A percentile compares a stretch with the other conserved stretches of the same genome.
Conservation (phyloP, 2,888 invertebrate species). For the Dastarcus helophoroides region DNA sequence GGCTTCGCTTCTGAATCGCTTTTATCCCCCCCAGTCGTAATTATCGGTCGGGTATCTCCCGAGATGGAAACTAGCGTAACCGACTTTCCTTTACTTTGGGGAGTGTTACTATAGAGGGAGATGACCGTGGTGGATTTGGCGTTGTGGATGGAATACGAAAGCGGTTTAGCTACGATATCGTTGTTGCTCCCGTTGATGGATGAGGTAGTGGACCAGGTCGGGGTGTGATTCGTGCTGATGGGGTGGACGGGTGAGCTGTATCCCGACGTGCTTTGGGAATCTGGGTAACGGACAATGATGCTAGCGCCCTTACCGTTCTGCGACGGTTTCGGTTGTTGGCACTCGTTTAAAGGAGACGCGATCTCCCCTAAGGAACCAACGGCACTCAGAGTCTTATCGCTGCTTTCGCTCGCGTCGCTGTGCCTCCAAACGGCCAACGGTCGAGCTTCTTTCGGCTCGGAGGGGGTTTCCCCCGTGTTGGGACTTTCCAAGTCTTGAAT, state of each 20-base stretch:
- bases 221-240: constrained; percentile 25
- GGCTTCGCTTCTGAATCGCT: constrained; percentile 11
- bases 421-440: constrained; percentile 33
- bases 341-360: constrained; percentile 29
- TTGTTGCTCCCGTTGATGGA: constrained; percentile 33
- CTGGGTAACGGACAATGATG: constrained; percentile 32
- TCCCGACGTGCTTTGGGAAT: constrained; percentile 41
- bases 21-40: no score
- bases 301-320: constrained; percentile 31
- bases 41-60: constrained; percentile 25
- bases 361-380: constrained; percentile 34
- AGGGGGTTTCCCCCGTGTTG: constrained; percentile 38
- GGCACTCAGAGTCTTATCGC: constrained; percentile 38
- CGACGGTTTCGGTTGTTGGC: constrained; percentile 28
- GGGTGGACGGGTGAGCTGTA: constrained; percentile 39
- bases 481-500: constrained; percentile 42
- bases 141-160: constrained; percentile 36
- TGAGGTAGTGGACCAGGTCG: constrained; percentile 36
- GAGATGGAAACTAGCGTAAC: constrained; percentile 36
- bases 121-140: constrained; percentile 37
- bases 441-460: constrained; percentile 29
- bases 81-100: constrained; percentile 30
- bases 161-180: constrained; percentile 26
- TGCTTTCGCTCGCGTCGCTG: constrained; percentile 29
- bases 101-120: constrained; percentile 29